Evolutionary conservation across 2,113 vertebrate genomes (phyloP).

Genomic region (Eulemur macaco): DNA sequence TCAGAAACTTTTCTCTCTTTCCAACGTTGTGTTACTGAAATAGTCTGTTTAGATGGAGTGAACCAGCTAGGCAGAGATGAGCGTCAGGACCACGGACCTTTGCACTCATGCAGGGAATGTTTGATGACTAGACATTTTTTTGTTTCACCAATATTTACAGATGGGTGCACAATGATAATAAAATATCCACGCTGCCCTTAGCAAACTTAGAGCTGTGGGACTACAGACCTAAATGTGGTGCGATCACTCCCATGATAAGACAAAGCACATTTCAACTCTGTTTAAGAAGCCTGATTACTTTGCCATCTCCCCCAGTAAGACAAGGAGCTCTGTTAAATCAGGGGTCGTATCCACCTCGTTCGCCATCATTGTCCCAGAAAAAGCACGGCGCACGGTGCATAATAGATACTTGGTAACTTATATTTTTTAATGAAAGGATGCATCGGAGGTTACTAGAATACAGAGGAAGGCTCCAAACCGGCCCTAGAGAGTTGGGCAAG

Average conservation of each 20-base stretch:
- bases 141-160: neutral
- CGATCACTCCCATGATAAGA: neutral
- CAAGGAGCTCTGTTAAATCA: neutral
- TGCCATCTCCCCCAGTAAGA: neutral
- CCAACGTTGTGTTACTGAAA: rapidly evolving
- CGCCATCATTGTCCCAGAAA: neutral
- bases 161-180: neutral
- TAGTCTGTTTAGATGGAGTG: neutral
- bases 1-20: neutral
- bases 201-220: neutral
- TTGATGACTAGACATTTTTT: neutral
- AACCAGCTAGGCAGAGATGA: neutral
- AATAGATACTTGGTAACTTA: neutral
- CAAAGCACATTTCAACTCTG: neutral
- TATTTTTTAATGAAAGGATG: neutral
- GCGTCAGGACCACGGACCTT: neutral
- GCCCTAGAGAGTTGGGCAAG: neutral
- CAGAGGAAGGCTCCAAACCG: neutral
- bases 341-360: rapidly evolving
- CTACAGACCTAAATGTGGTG: neutral
- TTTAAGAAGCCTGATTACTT: neutral
- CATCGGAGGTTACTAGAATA: neutral
- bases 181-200: neutral
- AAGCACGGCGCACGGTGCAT: rapidly evolving
- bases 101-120: neutral